Evolutionary conservation across 2,888 invertebrate genomes (phyloP).

Genomic region (Epirrita christyi): DNA sequence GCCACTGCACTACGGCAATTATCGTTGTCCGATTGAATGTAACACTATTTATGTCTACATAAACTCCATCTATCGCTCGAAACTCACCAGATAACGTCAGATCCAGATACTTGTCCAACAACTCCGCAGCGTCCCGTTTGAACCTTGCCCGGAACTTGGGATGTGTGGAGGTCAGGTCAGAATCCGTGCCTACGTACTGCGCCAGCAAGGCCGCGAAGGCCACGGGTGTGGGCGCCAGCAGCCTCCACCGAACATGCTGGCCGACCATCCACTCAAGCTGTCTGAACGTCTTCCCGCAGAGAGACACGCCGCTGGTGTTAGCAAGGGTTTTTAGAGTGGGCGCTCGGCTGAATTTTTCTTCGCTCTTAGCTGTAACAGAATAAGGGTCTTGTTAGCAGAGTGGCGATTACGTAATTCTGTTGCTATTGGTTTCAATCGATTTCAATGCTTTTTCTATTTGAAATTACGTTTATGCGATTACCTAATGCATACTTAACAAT

Average conservation of each 20-base stretch:
- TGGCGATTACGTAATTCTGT: no score
- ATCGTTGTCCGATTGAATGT: no score
- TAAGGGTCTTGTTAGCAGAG: no score
- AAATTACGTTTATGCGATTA: no score
- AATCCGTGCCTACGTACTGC: slow-evolving; percentile 69
- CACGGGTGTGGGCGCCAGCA: slow-evolving; percentile 71
- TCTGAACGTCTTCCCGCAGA: slow-evolving; percentile 73
- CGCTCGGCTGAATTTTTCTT: slow-evolving; percentile 72
- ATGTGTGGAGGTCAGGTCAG: slow-evolving; percentile 68
- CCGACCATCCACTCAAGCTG: slow-evolving; percentile 81
- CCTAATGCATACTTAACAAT: no score
- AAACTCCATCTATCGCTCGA: no score
- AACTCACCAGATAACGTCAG: slow-evolving; percentile 73
- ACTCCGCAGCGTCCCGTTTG: slow-evolving; percentile 67
- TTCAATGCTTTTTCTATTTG: no score
- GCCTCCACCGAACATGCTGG: slow-evolving; percentile 72
- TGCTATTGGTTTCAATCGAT: no score
- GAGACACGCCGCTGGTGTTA: slow-evolving; percentile 65
- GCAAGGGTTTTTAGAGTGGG: slow-evolving; percentile 69
- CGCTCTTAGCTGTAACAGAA: slow-evolving; percentile 67
- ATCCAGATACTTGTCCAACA: slow-evolving; percentile 71
- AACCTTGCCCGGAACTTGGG: slow-evolving; percentile 72
- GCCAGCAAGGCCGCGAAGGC: slow-evolving; percentile 70
- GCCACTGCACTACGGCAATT: no score
- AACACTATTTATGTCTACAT: no score